These are phyloP conservation scores for Plecotus auritus DNA, from an alignment of 2,113 vertebrate species.

Conservation along the genomic window DNA sequence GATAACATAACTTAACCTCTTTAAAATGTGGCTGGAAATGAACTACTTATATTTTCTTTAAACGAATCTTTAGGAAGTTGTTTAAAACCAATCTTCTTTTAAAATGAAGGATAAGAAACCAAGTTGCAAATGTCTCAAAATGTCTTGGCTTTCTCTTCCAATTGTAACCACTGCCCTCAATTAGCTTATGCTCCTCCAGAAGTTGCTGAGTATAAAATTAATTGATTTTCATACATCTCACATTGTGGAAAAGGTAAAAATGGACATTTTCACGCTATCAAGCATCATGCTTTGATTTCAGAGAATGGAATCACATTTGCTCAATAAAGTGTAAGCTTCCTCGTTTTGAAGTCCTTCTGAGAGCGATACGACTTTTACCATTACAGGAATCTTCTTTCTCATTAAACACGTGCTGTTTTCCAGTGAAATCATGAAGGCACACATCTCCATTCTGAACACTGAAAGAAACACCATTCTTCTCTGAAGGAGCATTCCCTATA, in stretches of 20 bases:
- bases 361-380: slow-evolving; percentile 73
- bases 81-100: slow-evolving; percentile 63
- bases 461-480: slow-evolving; percentile 83
- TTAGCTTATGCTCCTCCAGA: slow-evolving; percentile 70
- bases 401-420: slow-evolving; percentile 75
- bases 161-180: slow-evolving; percentile 43
- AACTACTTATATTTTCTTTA: slow-evolving; percentile 59
- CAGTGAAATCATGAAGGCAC: slow-evolving; percentile 80
- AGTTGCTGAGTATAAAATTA: slow-evolving; percentile 72
- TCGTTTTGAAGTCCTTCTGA: slow-evolving; percentile 84
- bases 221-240: slow-evolving; percentile 78
- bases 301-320: slow-evolving; percentile 81
- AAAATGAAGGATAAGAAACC: slow-evolving; percentile 54
- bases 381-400: slow-evolving; percentile 78
- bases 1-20: slow-evolving; percentile 34
- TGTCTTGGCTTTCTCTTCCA: slow-evolving; percentile 45
- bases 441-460: slow-evolving; percentile 82
- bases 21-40: slow-evolving; percentile 54
- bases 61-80: slow-evolving; percentile 33
- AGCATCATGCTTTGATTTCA: slow-evolving; percentile 63
- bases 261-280: slow-evolving; percentile 67
- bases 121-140: slow-evolving; percentile 57
- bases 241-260: slow-evolving; percentile 79
- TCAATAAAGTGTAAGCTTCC: slow-evolving; percentile 81
- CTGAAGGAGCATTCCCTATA: slow-evolving; percentile 78